Percentiles rank a stretch among this genome's conserved stretches.
Evolutionary conservation across 2,113 vertebrate species (phyloP).

Genomic region (Rhinichthys klamathensis): DNA sequence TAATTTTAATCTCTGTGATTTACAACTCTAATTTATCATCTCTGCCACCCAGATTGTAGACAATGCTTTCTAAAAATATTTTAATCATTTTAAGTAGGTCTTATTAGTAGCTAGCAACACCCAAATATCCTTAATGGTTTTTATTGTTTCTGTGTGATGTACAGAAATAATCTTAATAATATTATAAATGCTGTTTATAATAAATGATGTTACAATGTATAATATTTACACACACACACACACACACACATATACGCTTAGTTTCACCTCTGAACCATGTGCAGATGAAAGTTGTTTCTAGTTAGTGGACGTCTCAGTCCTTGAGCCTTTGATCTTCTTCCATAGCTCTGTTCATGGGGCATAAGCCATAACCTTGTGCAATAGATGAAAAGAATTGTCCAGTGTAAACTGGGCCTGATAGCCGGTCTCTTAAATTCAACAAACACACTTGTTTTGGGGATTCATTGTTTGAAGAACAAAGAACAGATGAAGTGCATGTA

Average conservation of each 20-base stretch:
- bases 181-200: too few species aligned
- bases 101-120: too few species aligned
- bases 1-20: neutral
- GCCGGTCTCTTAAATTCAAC: conserved; percentile 62
- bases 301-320: neutral
- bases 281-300: conserved; percentile 35
- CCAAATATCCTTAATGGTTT: too few species aligned
- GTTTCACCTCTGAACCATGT: conserved; percentile 16
- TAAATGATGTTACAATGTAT: too few species aligned
- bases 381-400: conserved; percentile 70
- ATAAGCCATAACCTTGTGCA: conserved; percentile 69
- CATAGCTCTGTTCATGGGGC: conserved; percentile 56
- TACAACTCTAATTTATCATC: too few species aligned
- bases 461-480: conserved; percentile 48
- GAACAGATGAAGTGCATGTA: conserved; percentile 20
- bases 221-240: too few species aligned
- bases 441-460: conserved; percentile 66
- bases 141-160: too few species aligned
- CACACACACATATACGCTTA: neutral
- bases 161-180: too few species aligned
- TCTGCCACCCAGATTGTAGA: too few species aligned
- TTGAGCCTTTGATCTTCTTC: conserved; percentile 42
- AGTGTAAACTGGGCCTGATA: conserved; percentile 66
- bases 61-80: too few species aligned
- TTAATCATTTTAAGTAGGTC: too few species aligned